Percentiles rank a stretch among this genome's conserved stretches.
Evolutionary conservation across 2,888 invertebrate genomes (phyloP).

Genomic region (Dorcus hopei): DNA sequence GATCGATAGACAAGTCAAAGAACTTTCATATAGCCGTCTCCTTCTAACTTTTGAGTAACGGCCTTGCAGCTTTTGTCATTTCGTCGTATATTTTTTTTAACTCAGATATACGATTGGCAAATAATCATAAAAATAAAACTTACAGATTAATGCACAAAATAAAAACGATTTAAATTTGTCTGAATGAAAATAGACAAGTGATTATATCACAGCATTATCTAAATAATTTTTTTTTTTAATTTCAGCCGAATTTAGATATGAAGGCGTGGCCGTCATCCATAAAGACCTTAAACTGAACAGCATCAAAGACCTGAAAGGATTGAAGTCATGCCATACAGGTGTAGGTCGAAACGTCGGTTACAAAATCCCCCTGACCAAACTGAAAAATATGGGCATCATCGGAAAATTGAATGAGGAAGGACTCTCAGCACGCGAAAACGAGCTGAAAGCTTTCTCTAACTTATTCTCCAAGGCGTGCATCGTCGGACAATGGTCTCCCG

Average conservation of each 20-base stretch:
- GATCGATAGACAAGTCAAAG: no score
- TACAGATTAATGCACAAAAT: neutral
- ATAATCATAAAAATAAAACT: no score
- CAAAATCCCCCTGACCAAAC: constrained; percentile 74
- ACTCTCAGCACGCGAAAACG: constrained; percentile 73
- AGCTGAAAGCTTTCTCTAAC: constrained; percentile 73
- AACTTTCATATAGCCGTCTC: no score
- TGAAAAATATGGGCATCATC: constrained; percentile 69
- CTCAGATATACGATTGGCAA: no score
- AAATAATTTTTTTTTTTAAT: constrained; percentile 19
- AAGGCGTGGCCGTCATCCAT: constrained; percentile 77
- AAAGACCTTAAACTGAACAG: constrained; percentile 68
- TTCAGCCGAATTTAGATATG: constrained; percentile 75
- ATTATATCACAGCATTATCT: neutral
- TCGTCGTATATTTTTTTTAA: no score
- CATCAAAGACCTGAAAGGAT: constrained; percentile 67
- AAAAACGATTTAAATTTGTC: neutral
- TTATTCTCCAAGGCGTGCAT: constrained; percentile 83
- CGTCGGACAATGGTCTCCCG: constrained; percentile 80
- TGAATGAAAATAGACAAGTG: neutral
- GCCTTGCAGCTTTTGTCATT: no score
- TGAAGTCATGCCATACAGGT: constrained; percentile 84
- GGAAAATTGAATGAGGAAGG: constrained; percentile 65
- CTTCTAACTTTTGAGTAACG: no score
- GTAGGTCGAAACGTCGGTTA: constrained; percentile 87